phyloP scores from a whole-genome alignment of 2,888 invertebrate species.

The Achlya flavicornis region DNA sequence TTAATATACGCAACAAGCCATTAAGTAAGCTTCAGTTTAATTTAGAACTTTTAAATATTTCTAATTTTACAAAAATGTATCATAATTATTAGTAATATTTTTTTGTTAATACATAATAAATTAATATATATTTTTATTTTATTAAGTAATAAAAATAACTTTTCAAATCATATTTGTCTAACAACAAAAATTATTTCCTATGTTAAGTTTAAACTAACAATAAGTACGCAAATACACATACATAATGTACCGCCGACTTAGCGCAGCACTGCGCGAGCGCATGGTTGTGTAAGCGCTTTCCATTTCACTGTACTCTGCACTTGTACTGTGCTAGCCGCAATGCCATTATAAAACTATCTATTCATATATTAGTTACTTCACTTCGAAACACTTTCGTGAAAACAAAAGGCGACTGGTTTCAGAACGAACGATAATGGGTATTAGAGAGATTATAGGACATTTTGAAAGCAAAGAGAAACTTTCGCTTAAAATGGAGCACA shows the following conservation, averaged over 20 bases:
- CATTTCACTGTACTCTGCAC: slow-evolving; percentile 64
- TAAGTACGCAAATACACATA: neutral
- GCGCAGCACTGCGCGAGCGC: slow-evolving; percentile 16
- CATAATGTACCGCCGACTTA: neutral
- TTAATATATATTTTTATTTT: no score
- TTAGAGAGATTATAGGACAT: neutral
- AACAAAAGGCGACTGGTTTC: neutral
- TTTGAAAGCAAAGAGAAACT: neutral
- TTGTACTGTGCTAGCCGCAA: slow-evolving; percentile 18
- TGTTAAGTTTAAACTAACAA: no score
- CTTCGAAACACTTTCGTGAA: slow-evolving; percentile 3
- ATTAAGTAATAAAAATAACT: no score
- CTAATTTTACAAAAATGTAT: no score
- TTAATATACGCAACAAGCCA: slow-evolving; percentile 50
- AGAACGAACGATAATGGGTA: neutral
- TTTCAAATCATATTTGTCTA: no score
- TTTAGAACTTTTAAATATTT: neutral
- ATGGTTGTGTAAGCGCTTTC: slow-evolving; percentile 79
- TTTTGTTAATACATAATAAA: no score
- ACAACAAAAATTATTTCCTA: neutral
- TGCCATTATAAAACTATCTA: slow-evolving; percentile 8
- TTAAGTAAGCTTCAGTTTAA: slow-evolving; percentile 8
- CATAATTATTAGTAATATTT: no score
- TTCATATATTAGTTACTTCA: slow-evolving; percentile 30
- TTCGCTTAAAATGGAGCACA: neutral